Conservation (phyloP, 2,113 vertebrate species). For the Gopherus evgoodei region DNA sequence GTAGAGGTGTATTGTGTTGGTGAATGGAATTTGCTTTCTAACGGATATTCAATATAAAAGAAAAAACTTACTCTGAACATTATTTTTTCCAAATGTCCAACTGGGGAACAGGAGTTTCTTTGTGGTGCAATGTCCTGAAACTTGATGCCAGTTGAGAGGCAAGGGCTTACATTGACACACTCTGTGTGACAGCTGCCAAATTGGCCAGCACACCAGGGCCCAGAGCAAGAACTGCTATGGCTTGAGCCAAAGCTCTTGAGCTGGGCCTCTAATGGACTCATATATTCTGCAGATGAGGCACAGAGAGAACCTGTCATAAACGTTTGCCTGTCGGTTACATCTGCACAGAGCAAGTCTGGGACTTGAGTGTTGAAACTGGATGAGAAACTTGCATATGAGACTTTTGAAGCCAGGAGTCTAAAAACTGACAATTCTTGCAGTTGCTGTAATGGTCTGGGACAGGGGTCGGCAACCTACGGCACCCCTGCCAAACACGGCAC, state of each 20-base stretch:
- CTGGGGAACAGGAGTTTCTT: rapidly evolving
- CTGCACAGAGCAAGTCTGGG: rapidly evolving
- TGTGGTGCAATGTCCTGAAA: rapidly evolving
- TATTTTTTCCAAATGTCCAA: not conserved
- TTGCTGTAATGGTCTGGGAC: not conserved
- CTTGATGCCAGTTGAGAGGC: rapidly evolving
- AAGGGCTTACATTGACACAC: rapidly evolving
- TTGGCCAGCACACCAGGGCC: not conserved
- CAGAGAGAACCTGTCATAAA: rapidly evolving
- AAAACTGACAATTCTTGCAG: rapidly evolving
- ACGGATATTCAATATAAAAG: rapidly evolving
- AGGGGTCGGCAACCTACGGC: no score
- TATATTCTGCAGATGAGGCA: rapidly evolving
- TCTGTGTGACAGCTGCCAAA: not conserved
- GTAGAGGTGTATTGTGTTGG: rapidly evolving
- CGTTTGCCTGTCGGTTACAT: rapidly evolving
- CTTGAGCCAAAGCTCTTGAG: not conserved
- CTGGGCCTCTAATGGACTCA: not conserved
- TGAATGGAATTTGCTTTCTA: no score
- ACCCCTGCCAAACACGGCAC: no score
- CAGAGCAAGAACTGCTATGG: not conserved
- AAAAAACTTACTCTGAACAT: not conserved
- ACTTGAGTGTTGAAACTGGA: no score
- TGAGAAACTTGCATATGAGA: not conserved
- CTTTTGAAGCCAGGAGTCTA: rapidly evolving